A percentile compares a stretch with the other conserved stretches of the same genome.
These are phyloP conservation scores for Rhamphomyia laevipes DNA, from an alignment of 2,888 invertebrate species.

Conservation along the genomic window DNA sequence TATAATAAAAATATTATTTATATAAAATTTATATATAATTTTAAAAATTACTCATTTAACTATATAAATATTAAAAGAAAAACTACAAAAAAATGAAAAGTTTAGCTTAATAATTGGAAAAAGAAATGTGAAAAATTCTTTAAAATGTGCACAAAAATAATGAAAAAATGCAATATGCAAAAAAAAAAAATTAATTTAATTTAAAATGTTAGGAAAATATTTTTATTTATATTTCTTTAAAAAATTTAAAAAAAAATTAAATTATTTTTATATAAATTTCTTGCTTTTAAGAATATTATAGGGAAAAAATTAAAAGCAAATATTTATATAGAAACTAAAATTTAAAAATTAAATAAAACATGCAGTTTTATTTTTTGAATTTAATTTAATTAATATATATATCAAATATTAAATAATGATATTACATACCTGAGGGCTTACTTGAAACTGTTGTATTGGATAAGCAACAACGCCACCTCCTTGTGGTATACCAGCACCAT, in stretches of 20 bases:
- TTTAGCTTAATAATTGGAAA: not conserved
- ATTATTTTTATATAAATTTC: no score
- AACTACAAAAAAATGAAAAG: not conserved
- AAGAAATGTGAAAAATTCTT: no score
- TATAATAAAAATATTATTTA: not conserved
- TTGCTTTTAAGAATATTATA: no score
- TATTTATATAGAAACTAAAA: no score
- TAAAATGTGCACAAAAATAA: not conserved
- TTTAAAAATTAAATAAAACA: no score
- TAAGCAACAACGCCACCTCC: constrained; percentile 73
- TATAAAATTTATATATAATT: not conserved
- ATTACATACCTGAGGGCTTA: constrained; percentile 41
- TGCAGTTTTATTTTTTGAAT: constrained; percentile 16
- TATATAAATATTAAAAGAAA: not conserved
- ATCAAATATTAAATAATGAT: not conserved
- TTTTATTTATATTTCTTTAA: no score
- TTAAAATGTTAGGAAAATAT: not conserved
- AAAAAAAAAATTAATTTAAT: not conserved
- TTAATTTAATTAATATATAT: constrained; percentile 16
- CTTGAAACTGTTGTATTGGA: constrained; percentile 89
- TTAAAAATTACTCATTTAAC: not conserved
- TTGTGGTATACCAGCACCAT: constrained; percentile 61
- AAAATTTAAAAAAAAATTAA: no score
- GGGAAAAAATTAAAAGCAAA: no score
- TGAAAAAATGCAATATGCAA: not conserved